Evolutionary conservation across 2,797 vertebrate species (phyloP).

Genomic region (Anabas testudineus): DNA sequence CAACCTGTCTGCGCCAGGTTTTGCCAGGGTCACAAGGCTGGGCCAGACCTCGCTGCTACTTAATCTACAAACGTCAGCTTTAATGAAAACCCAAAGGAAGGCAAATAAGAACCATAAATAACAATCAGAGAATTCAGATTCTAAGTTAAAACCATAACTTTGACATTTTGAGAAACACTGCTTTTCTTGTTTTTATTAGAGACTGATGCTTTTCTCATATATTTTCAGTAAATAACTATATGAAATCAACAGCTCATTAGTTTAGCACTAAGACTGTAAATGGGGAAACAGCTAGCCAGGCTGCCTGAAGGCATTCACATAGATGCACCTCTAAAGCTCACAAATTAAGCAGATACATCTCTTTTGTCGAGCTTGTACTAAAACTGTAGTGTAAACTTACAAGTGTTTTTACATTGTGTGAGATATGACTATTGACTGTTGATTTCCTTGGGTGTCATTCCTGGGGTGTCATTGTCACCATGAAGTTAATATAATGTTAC

Average conservation of each 20-base stretch:
- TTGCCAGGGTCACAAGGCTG: constrained; percentile 31
- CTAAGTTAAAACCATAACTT: neutral
- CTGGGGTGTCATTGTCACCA: too few species aligned
- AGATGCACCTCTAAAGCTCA: neutral
- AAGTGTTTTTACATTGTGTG: too few species aligned
- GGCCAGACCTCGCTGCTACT: constrained; percentile 24
- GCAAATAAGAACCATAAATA: neutral
- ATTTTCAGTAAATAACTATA: too few species aligned
- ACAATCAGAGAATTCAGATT: neutral
- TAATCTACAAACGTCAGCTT: constrained; percentile 49
- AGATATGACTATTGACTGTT: too few species aligned
- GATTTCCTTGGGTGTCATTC: too few species aligned
- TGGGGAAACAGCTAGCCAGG: too few species aligned
- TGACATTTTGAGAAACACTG: neutral
- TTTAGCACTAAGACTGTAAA: neutral
- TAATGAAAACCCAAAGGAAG: constrained; percentile 55
- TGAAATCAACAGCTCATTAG: neutral
- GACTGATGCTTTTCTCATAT: too few species aligned
- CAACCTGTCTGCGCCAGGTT: constrained; percentile 27
- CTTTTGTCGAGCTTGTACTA: neutral
- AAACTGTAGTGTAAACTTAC: too few species aligned
- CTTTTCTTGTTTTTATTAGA: neutral
- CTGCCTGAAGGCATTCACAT: neutral
- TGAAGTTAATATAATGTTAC: too few species aligned
- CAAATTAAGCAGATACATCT: neutral